Base-by-base conservation (phyloP, 2,113 vertebrate species). In the Cinclus mexicanus region DNA sequence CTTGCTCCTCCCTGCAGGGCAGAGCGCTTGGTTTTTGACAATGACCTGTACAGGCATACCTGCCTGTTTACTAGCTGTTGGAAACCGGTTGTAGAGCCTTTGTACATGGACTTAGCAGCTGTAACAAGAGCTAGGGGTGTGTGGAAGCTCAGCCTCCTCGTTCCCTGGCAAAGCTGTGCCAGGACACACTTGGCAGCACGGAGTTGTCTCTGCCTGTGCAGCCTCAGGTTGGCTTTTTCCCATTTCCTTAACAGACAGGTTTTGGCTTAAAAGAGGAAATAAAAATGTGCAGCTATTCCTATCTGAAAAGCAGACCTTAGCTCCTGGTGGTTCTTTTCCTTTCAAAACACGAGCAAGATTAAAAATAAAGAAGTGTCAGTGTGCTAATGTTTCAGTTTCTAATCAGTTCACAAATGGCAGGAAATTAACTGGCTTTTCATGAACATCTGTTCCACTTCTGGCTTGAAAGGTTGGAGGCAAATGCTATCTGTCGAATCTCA, bases 401-500 rank as follows among this genome's bases (percentile, higher is more conserved):
- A 95, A 96, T 94, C 96, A 88, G 95, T 85, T 94, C 90, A 91
- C 92, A 96, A 96, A 97, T 95, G 97, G 97, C 96, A 97, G 95
- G 97, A 97, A 97, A 97, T 97, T 94, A 96, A 95, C 92, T 80
- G 92, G 94, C 94, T 97, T 96, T 97, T 94, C 94, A 96, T 89
- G 94, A 97, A 97, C 96, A 96, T 97, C 95, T 97, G 96, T 95
- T 96, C 94, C 88, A 95, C 95, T 95, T 97, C 96, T 97, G 96
- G 76, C 93, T 97, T 95, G 87, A 92, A 96, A 95, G 92, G 93
- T 94, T 96, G 92, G 91, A 96, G 79, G 95, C 92, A 97, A 97
- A 95, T 76, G 87, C 90, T 96, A 84, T 97, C 95, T 90, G 93
- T 95, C 96, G 93, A 95, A 95, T 93, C 80, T 95, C 96, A 82